phyloP scores from a whole-genome alignment of 2,888 invertebrate species.

The Metacarcinus magister region DNA sequence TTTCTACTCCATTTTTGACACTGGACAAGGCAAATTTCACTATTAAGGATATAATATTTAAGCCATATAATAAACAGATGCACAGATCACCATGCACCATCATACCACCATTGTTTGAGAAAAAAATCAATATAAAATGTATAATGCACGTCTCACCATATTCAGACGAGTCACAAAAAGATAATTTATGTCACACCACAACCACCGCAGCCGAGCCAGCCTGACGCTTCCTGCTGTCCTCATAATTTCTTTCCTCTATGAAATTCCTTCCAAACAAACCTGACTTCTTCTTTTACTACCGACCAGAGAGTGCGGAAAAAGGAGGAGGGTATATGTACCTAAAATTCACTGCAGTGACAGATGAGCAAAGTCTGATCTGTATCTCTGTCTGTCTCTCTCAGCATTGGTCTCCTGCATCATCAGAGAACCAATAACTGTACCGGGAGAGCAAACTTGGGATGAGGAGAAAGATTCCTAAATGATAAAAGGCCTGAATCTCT shows the following conservation, averaged over 20 bases:
- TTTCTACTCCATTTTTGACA: neutral
- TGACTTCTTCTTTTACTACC: neutral
- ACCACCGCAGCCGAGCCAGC: neutral
- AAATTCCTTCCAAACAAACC: neutral
- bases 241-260: neutral
- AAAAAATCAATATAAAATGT: neutral
- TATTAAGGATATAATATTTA: neutral
- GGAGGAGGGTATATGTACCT: neutral
- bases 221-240: neutral
- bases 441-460: neutral
- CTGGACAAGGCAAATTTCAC: neutral
- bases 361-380: neutral
- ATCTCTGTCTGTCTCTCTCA: neutral
- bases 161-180: neutral
- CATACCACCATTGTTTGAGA: too few relatives aligned
- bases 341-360: neutral
- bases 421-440: slow-evolving; percentile 28
- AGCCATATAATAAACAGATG: neutral
- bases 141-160: neutral
- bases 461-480: neutral
- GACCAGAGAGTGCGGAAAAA: neutral
- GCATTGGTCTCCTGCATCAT: neutral
- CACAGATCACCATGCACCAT: neutral
- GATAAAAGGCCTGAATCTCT: neutral
- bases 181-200: neutral